phyloP scores from a whole-genome alignment of 1,140 invertebrate species.

The Bicyclus anynana region DNA sequence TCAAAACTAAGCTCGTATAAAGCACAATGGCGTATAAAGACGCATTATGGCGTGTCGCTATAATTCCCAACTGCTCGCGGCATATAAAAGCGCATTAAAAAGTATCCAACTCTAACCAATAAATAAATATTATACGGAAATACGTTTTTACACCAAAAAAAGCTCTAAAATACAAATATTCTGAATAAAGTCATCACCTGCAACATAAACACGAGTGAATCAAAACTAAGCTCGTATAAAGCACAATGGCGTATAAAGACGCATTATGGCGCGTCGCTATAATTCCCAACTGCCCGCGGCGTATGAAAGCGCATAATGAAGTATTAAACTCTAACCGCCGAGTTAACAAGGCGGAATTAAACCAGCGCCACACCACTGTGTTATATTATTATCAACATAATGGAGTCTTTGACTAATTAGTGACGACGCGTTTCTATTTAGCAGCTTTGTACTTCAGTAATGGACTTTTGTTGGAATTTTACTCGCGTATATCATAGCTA shows the following conservation, averaged over 20 bases:
- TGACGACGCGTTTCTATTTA: slow-evolving; percentile 11
- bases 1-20: too few relatives aligned
- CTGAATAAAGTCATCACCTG: not conserved
- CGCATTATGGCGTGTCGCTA: too few relatives aligned
- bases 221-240: not conserved
- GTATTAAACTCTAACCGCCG: slow-evolving; percentile 26
- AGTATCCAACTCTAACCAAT: too few relatives aligned
- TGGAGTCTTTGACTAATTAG: slow-evolving; percentile 26
- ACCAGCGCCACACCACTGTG: slow-evolving; percentile 6
- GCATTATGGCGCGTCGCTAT: slow-evolving; percentile 12
- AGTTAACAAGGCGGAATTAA: slow-evolving; percentile 24
- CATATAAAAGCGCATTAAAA: too few relatives aligned
- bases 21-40: too few relatives aligned
- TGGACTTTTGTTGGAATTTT: not conserved
- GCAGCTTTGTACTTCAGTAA: not conserved
- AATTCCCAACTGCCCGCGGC: slow-evolving; percentile 18
- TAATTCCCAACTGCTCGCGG: too few relatives aligned
- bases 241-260: not conserved
- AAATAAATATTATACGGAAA: too few relatives aligned
- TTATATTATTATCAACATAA: slow-evolving; percentile 14
- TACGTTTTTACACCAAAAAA: too few relatives aligned
- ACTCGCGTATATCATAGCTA: too few relatives aligned
- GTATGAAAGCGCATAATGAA: slow-evolving; percentile 27
- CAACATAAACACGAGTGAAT: not conserved
- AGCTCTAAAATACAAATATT: too few relatives aligned